Conservation (phyloP, 2,797 vertebrate species). For the Parauchenoglanis ngamensis region DNA sequence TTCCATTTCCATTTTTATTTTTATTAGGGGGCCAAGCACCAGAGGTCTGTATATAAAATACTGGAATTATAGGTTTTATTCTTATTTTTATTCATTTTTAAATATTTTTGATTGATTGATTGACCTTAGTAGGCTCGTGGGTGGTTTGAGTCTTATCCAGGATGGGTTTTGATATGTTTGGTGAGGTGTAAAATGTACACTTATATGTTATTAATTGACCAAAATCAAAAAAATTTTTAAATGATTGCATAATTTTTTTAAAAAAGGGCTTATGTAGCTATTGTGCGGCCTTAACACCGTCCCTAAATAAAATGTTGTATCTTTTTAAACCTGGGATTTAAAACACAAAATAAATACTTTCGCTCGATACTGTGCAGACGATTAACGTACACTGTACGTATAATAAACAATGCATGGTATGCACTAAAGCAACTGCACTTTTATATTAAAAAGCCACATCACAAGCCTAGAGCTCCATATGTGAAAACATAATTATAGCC, state of each 20-base stretch:
- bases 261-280: not conserved
- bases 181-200: not conserved
- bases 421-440: conserved; percentile 55
- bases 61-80: not conserved
- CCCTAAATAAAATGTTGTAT: no score
- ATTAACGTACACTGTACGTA: not conserved
- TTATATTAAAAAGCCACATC: conserved; percentile 68
- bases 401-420: conserved; percentile 20
- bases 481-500: conserved; percentile 64
- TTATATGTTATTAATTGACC: not conserved
- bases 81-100: not conserved
- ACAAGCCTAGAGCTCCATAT: conserved; percentile 54
- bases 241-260: not conserved
- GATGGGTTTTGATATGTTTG: not conserved
- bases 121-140: no score
- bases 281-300: not conserved
- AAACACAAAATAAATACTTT: not conserved
- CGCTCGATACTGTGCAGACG: not conserved
- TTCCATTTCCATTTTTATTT: not conserved
- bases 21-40: not conserved
- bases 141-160: not conserved
- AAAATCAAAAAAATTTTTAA: not conserved
- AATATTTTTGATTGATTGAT: not conserved
- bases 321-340: not conserved
- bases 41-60: not conserved